Base-by-base conservation (phyloP, 2,797 vertebrate species). In the Sebastolobus alascanus region DNA sequence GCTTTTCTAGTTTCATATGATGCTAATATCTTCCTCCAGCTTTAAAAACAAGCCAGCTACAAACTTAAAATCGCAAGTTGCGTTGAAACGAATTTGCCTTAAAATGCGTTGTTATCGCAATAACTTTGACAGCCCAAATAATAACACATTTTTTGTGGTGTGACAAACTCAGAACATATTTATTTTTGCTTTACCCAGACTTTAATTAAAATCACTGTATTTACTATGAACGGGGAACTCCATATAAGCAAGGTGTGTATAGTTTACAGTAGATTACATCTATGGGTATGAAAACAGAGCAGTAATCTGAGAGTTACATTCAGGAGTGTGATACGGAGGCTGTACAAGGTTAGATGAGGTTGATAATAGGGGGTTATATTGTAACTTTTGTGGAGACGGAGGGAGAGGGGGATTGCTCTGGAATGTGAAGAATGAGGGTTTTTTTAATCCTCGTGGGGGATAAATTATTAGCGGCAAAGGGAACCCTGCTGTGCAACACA, bases 401-500 rank as follows among this genome's bases (percentile, higher is more conserved):
- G 68, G 14, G 77, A 35, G 76, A 66, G 67, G 78, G 85, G 61
- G 66, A 64, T 25, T 69, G 67, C 85, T 86, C 70, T 81, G 93
- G 93, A 94, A 95, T 94, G 87, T 90, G 74, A 90, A 80, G 92
- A 94, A 95, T 95, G 90, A 90, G 77, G 80, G 84, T 90, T 85
- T 88, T 75, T 87, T 91, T 92, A 91, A 94, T 91, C 88, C 84
- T 84, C 13, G 11, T 35, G 68, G 74, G 86, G 79, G 76, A 91
- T 92, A 84, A 92, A 91, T 92, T 87, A 92, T 92, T 78, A 82
- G 87, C 86, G 86, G 87, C 77, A 73, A 80, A 76, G 37, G 72
- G 69, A 89, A 79, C 73, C 85, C 85, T 83, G 73, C 65, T 65
- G 78, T 70, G 72, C 38, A 54, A 65, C 46, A 84, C 79, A 18